Conservation (phyloP, 1,140 invertebrate genomes). For the Drosophila grimshawi region DNA sequence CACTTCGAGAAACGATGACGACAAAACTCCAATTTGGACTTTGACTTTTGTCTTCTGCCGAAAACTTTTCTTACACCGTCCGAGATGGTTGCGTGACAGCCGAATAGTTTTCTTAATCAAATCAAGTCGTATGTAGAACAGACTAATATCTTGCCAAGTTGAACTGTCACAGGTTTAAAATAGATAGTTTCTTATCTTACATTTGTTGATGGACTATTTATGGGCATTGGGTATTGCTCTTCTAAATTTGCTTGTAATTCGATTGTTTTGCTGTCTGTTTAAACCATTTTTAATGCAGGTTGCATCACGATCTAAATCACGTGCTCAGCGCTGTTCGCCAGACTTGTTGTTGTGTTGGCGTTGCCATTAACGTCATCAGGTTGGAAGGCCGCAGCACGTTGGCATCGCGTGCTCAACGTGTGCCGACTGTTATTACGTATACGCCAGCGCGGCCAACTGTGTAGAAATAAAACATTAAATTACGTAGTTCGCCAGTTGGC, state of each 20-base stretch:
- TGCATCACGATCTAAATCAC: constrained; percentile 28
- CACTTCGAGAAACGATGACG: constrained; percentile 75
- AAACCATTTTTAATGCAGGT: neutral
- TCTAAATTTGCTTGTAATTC: neutral
- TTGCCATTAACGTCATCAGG: constrained; percentile 52
- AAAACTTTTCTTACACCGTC: constrained; percentile 28
- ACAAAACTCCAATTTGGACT: constrained; percentile 77
- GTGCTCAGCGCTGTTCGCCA: constrained; percentile 42
- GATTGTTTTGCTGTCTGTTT: neutral
- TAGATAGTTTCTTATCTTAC: neutral
- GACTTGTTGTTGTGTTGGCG: constrained; percentile 15
- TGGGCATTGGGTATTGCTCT: neutral
- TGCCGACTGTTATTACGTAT: constrained; percentile 67
- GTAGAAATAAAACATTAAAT: constrained; percentile 81
- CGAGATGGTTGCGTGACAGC: constrained; percentile 56
- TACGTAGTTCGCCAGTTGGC: constrained; percentile 56
- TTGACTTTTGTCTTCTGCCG: constrained; percentile 52
- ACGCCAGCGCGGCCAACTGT: constrained; percentile 64
- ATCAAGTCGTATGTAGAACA: neutral
- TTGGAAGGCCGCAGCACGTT: constrained; percentile 66
- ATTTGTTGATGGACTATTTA: neutral
- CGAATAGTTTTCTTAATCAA: neutral
- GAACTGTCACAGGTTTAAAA: neutral
- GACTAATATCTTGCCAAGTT: neutral
- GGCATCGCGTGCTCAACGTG: constrained; percentile 69